phyloP scores from a whole-genome alignment of 2,797 vertebrate species.

The Phyllotis vaccarum region DNA sequence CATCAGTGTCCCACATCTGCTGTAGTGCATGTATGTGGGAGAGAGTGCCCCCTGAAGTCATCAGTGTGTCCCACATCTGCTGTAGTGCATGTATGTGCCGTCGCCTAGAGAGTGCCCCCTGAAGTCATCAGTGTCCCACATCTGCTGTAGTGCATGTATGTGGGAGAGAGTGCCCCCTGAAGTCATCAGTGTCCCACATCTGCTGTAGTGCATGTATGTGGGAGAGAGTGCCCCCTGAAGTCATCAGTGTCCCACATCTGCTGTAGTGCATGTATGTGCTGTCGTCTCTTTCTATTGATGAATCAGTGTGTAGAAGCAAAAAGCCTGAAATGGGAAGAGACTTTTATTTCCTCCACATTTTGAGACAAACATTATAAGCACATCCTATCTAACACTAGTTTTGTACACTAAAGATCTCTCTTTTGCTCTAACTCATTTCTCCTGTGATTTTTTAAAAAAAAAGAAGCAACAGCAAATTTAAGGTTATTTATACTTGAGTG shows the following conservation, averaged over 20 bases:
- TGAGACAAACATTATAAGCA: not conserved
- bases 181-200: not conserved
- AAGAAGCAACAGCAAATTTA: not conserved
- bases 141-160: no score
- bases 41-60: accelerated
- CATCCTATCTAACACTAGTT: not conserved
- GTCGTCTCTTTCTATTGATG: not conserved
- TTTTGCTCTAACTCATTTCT: not conserved
- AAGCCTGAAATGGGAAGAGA: not conserved
- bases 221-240: not conserved
- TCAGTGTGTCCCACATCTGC: not conserved
- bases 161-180: not conserved
- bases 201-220: no score
- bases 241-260: not conserved
- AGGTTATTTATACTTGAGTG: not conserved
- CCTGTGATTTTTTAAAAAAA: not conserved
- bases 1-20: not conserved
- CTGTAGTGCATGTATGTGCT: no score
- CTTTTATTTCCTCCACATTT: not conserved
- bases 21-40: no score
- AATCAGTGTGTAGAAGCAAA: not conserved
- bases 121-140: not conserved
- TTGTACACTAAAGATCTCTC: not conserved
- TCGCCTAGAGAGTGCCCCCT: accelerated
- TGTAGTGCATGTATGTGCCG: no score